Conservation (phyloP, 2,113 vertebrate species). For the Bubalus kerabau region DNA sequence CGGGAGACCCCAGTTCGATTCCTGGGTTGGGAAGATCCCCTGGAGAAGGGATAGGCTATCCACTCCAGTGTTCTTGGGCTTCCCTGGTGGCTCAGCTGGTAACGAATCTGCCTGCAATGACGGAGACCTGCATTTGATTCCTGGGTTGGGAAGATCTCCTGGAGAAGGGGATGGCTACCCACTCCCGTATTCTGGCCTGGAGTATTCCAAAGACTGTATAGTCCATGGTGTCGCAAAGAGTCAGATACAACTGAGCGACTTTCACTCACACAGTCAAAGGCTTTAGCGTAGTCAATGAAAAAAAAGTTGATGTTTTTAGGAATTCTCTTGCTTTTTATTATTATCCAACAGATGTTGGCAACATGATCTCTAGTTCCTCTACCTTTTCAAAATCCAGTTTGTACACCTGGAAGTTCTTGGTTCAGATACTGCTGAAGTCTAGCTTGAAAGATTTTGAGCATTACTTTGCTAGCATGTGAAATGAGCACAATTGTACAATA, state of each 20-base stretch:
- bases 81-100: background rate
- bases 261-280: background rate
- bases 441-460: background rate
- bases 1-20: background rate
- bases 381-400: background rate
- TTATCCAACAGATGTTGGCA: background rate
- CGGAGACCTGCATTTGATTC: background rate
- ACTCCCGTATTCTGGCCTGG: background rate
- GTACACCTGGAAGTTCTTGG: background rate
- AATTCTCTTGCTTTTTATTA: background rate
- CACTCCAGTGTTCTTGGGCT: background rate
- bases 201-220: background rate
- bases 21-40: background rate
- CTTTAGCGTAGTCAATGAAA: background rate
- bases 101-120: background rate
- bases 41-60: background rate
- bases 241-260: background rate
- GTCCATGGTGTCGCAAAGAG: background rate
- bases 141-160: background rate
- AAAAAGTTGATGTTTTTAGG: background rate
- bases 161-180: background rate
- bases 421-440: background rate
- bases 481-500: background rate
- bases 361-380: background rate
- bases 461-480: background rate